Base-by-base conservation (phyloP, 1,140 invertebrate species). In the Schlechtendalia chinensis region DNA sequence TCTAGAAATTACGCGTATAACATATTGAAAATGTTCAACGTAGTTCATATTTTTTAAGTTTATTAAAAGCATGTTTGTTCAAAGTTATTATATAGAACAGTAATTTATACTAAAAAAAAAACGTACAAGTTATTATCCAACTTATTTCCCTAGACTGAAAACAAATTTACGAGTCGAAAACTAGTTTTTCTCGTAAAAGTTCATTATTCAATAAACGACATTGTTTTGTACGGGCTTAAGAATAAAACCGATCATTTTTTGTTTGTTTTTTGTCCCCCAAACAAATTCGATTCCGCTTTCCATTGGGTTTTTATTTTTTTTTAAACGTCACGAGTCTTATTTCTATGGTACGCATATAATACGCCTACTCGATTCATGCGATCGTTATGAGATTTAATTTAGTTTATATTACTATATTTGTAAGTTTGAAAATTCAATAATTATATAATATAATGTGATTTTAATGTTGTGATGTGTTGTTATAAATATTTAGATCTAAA, bases 401-500 rank as follows among this genome's bases (percentile, higher is more conserved):
- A 53, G 8, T 39, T 39, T 39, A 39, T 8, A 8, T 39, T 29
- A 27, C 19, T 47, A 29, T 17, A 19, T 71, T 39, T 71, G 39
- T 71, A 53, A 24, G 16, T 53, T 71, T 53, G 12, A 53, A 29
- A 71, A 71, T 27, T 29, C 12, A 19, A 29, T 69, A 29, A 24
- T 50, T 50, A 50, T 50, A 50, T 50, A 50, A 27, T n/a, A 39
- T n/a, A 22, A 71, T 53, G 67, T 71, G 47, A 71, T 71, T 72
- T 54, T 29, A 5, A 54, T 54, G 29, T 72, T 72, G 67, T 53
- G 67, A 71, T 71, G 24, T 71, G 50, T 71, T 29, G 69, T 72
- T 72, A 32, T 16, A 72, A 54, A 47, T 72, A 39, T 39, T 4
- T 72, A 32, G 2, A 54, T 54, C n/a, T 72, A 11, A 54, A 29